Percentiles rank a stretch among this genome's conserved stretches.
phyloP scores from a whole-genome alignment of 2,797 vertebrate species.

The Coregonus suidteri region DNA sequence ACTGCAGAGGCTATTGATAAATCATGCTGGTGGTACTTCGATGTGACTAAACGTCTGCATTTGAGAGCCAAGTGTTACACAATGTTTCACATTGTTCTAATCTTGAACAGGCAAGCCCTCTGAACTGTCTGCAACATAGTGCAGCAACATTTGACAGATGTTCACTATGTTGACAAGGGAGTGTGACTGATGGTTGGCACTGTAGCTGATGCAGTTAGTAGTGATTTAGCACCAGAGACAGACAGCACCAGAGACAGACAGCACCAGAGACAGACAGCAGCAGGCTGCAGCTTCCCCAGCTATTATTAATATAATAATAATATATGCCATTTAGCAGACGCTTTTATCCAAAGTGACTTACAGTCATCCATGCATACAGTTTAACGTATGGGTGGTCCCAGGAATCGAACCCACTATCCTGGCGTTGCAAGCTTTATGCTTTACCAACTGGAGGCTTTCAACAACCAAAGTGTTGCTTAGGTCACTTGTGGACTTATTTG shows the following conservation, averaged over 20 bases:
- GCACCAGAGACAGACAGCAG: no score
- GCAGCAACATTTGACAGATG: neutral
- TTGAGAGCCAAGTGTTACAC: neutral
- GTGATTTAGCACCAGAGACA: neutral
- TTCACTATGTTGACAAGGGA: neutral
- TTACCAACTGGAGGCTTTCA: neutral
- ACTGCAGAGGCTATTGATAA: no score
- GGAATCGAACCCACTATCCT: no score
- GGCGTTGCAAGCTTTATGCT: no score
- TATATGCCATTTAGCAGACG: no score
- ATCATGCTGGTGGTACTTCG: neutral
- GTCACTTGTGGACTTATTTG: neutral
- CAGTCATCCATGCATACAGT: no score
- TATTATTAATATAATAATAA: no score
- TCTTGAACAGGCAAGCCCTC: neutral
- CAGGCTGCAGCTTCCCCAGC: no score
- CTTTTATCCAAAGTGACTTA: no score
- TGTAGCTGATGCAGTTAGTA: no score
- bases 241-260: neutral
- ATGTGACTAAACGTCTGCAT: neutral
- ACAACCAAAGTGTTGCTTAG: neutral
- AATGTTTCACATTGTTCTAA: neutral
- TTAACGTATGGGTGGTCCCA: no score
- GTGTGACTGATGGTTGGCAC: neutral
- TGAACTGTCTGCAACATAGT: neutral